Percentiles rank a stretch among this genome's conserved stretches.
phyloP scores from a whole-genome alignment of 2,797 vertebrate species.

The Siniperca undulata region DNA sequence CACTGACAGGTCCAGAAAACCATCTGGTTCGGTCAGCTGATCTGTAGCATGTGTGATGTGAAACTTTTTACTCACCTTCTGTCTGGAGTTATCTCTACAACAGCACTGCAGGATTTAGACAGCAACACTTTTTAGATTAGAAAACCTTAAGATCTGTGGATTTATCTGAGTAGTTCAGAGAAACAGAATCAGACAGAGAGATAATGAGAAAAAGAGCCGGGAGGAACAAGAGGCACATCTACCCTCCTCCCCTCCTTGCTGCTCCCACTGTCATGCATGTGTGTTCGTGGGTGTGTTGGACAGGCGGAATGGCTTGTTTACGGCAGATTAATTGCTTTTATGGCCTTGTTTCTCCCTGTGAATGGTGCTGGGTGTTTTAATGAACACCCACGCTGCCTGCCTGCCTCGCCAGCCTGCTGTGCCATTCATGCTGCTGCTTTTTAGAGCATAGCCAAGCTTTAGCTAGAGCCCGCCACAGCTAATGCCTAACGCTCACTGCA shows the following conservation, averaged over 20 bases:
- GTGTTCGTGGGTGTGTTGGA: constrained; percentile 73
- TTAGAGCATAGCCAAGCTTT: constrained; percentile 73
- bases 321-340: constrained; percentile 84
- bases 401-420: constrained; percentile 53
- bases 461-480: constrained; percentile 56
- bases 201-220: constrained; percentile 68
- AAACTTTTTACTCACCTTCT: constrained; percentile 41
- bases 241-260: constrained; percentile 26
- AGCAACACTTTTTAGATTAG: constrained; percentile 50
- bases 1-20: constrained; percentile 24
- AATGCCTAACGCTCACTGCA: constrained; percentile 63
- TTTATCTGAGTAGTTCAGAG: constrained; percentile 63
- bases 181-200: constrained; percentile 57
- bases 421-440: constrained; percentile 74
- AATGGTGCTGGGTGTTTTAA: constrained; percentile 78
- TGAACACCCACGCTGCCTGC: constrained; percentile 75
- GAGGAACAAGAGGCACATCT: constrained; percentile 42
- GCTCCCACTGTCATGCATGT: constrained; percentile 60
- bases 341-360: constrained; percentile 79
- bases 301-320: constrained; percentile 81
- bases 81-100: constrained; percentile 41
- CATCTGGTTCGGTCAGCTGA: constrained; percentile 11
- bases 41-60: constrained; percentile 19
- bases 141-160: constrained; percentile 59
- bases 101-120: constrained; percentile 51